phyloP scores from a whole-genome alignment of 2,113 vertebrate genomes.

The Gracilinanus agilis region DNA sequence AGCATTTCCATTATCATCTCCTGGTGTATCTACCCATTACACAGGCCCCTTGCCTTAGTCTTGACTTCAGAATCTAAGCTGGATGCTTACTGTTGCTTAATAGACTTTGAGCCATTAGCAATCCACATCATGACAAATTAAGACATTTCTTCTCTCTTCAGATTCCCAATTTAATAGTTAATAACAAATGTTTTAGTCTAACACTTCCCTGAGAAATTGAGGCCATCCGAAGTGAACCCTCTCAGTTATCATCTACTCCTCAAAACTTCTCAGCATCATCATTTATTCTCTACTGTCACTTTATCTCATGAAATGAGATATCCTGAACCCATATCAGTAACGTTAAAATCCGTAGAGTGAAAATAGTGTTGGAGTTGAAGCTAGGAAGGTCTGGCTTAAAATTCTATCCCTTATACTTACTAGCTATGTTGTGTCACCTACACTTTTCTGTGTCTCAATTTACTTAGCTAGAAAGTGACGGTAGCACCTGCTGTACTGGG shows the following conservation, averaged over 20 bases:
- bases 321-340: neutral
- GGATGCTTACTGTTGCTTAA: neutral
- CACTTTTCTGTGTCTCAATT: neutral
- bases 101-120: neutral
- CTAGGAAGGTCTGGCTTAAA: too few species aligned
- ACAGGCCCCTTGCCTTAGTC: neutral
- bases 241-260: neutral
- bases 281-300: neutral
- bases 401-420: too few species aligned
- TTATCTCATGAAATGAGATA: neutral
- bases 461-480: neutral
- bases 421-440: neutral
- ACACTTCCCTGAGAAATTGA: neutral
- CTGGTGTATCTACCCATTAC: neutral
- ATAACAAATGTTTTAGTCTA: neutral
- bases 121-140: neutral
- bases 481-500: neutral
- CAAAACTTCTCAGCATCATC: neutral
- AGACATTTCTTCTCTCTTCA: neutral
- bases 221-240: neutral
- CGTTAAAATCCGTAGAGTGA: neutral
- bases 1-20: neutral
- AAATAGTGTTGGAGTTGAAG: neutral
- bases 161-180: neutral
- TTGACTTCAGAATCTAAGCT: neutral